Conservation (phyloP, 2,797 vertebrate genomes). For the Antrozous pallidus region DNA sequence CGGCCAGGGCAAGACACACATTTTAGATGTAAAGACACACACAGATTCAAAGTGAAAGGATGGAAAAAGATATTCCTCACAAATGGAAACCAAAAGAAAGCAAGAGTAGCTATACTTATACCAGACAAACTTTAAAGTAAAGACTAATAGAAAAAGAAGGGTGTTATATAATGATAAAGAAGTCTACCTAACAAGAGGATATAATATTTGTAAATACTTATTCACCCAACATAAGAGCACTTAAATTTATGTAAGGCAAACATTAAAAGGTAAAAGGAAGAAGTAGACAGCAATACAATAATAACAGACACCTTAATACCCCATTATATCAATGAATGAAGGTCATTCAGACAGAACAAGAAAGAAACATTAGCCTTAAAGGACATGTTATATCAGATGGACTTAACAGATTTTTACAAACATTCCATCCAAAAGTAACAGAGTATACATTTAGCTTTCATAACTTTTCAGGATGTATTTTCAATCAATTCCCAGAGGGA, state of each 20-base stretch:
- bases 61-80: not conserved
- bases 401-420: not conserved
- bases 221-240: not conserved
- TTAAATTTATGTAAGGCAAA: not conserved
- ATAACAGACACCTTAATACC: not conserved
- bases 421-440: not conserved
- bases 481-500: not conserved
- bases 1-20: not conserved
- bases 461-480: not conserved
- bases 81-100: not conserved
- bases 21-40: not conserved
- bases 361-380: not conserved
- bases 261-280: not conserved
- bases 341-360: not conserved
- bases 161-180: not conserved
- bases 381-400: not conserved
- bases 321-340: not conserved
- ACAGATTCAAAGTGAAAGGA: not conserved
- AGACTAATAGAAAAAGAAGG: not conserved
- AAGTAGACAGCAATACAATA: not conserved
- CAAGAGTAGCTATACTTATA: not conserved
- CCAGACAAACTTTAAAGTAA: not conserved
- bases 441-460: conserved; percentile 2
- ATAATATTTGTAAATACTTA: not conserved
- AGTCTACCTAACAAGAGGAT: not conserved